phyloP scores from a whole-genome alignment of 2,113 vertebrate genomes.

The Takifugu bimaculatus region DNA sequence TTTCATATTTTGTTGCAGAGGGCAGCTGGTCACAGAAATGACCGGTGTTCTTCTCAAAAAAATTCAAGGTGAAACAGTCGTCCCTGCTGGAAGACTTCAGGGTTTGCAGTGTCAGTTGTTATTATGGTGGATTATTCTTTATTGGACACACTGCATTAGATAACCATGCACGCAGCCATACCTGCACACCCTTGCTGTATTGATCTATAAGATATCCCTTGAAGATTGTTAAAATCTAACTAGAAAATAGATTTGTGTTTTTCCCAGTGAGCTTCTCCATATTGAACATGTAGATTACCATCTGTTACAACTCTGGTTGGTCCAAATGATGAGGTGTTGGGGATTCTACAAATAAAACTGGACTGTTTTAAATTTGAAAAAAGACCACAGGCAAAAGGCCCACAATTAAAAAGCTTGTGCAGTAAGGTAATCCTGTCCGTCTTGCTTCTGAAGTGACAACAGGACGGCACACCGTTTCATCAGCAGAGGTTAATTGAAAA shows the following conservation, averaged over 20 bases:
- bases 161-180: background rate
- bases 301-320: background rate
- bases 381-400: constrained; percentile 1
- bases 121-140: constrained; percentile 12
- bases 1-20: constrained; percentile 32
- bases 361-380: constrained; percentile 5
- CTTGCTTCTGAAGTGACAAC: constrained; percentile 41
- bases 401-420: constrained; percentile 1
- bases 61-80: constrained; percentile 34
- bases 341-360: background rate
- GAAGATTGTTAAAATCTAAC: constrained; percentile 1
- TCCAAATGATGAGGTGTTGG: background rate
- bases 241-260: background rate
- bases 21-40: constrained; percentile 14
- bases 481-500: constrained; percentile 77
- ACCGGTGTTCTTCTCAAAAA: constrained; percentile 18
- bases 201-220: constrained; percentile 4
- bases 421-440: constrained; percentile 48
- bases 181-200: constrained; percentile 3
- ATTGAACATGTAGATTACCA: background rate
- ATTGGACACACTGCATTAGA: background rate
- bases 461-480: constrained; percentile 64
- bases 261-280: background rate
- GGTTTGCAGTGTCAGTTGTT: constrained; percentile 12
- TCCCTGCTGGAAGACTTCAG: constrained; percentile 14